Conservation (phyloP, 2,113 vertebrate species). For the Mugil cephalus region DNA sequence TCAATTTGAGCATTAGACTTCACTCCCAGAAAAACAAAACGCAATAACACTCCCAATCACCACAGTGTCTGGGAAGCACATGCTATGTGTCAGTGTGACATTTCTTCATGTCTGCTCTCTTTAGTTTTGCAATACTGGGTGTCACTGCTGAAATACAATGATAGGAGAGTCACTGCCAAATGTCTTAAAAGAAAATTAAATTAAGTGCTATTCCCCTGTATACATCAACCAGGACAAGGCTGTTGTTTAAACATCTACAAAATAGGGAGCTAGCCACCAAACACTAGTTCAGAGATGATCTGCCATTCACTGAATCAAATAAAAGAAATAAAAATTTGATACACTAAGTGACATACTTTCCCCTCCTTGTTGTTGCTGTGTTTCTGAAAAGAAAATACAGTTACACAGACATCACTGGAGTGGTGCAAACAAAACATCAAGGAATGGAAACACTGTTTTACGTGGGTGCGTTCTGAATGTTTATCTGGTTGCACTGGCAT, state of each 20-base stretch:
- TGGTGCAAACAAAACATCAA: conserved; percentile 69
- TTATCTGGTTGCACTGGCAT: conserved; percentile 19
- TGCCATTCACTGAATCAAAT: conserved; percentile 70
- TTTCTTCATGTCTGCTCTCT: conserved; percentile 10
- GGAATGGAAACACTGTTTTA: conserved; percentile 58
- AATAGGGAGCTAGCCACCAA: conserved; percentile 56
- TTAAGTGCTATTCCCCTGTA: conserved; percentile 69
- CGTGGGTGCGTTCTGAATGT: conserved; percentile 28
- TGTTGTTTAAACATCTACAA: conserved; percentile 38
- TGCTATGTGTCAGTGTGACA: conserved; percentile 38
- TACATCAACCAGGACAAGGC: conserved; percentile 48
- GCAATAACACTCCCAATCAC: neutral
- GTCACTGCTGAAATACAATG: neutral
- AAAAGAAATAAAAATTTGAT: conserved; percentile 72
- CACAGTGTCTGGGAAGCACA: neutral
- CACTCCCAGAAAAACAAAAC: neutral
- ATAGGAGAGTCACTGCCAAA: conserved; percentile 9
- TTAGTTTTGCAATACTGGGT: neutral
- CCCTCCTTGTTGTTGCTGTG: conserved; percentile 83
- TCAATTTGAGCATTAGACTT: neutral
- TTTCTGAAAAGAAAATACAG: conserved; percentile 87
- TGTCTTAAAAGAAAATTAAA: conserved; percentile 41
- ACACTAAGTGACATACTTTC: conserved; percentile 85
- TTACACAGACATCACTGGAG: conserved; percentile 77
- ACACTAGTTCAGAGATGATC: conserved; percentile 55